These are phyloP conservation scores for Halcyon badia DNA, from an alignment of 2,797 vertebrate genomes.

Conservation along the genomic window DNA sequence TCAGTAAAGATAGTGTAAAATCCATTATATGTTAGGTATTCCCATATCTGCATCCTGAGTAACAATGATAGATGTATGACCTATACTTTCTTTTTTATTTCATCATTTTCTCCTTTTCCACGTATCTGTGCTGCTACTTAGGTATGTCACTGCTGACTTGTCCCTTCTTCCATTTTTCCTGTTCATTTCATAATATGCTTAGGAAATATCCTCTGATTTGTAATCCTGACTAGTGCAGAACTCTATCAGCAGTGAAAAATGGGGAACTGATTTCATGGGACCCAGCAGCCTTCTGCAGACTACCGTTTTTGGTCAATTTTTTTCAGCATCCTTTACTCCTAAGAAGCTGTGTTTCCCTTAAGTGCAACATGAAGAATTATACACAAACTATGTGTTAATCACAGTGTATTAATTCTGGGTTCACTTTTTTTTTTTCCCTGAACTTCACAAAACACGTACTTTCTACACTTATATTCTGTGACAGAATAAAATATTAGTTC, in stretches of 20 bases:
- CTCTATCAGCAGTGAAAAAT: neutral
- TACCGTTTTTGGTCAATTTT: neutral
- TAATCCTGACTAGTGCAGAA: neutral
- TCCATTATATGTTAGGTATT: neutral
- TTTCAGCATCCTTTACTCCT: neutral
- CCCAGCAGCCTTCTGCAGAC: neutral
- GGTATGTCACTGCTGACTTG: no score
- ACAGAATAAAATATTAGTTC: neutral
- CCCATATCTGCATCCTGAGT: neutral
- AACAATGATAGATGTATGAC: fast-evolving
- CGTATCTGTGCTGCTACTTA: neutral
- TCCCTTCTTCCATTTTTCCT: neutral
- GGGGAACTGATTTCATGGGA: neutral
- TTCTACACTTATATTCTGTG: neutral
- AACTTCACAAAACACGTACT: neutral
- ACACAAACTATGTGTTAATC: neutral
- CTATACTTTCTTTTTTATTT: neutral
- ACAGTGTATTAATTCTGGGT: neutral
- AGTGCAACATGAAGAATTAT: neutral
- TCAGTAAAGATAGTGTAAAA: neutral
- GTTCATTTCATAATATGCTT: neutral
- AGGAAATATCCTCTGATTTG: neutral
- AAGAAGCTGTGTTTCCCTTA: neutral
- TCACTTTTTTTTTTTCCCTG: neutral
- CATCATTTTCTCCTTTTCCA: neutral